phyloP scores from a whole-genome alignment of 1,140 invertebrate genomes.

The Macrotrachela quadricornifera region DNA sequence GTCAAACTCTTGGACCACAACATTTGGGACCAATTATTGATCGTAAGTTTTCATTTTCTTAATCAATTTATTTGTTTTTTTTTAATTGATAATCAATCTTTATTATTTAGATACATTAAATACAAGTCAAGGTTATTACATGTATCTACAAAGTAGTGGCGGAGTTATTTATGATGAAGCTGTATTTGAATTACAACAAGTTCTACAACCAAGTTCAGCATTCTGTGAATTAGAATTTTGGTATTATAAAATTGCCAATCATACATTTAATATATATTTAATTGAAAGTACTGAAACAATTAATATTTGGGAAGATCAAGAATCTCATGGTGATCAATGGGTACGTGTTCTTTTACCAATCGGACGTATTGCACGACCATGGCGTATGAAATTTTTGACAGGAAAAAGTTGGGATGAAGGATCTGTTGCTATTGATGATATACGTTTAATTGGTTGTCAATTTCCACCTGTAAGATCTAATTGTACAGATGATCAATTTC shows the following conservation, averaged over 20 bases:
- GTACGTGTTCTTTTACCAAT: conserved; percentile 41
- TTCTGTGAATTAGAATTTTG: conserved; percentile 34
- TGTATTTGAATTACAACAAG: neutral
- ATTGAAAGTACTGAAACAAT: no score
- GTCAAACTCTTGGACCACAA: conserved; percentile 4
- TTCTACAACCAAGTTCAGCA: neutral
- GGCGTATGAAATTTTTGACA: conserved; percentile 30
- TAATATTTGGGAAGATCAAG: neutral
- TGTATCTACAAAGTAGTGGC: no score
- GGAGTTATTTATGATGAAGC: neutral
- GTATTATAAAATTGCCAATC: conserved; percentile 46
- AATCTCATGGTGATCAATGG: conserved; percentile 46
- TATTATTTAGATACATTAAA: no score
- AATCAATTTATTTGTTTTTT: no score
- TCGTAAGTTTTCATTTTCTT: no score
- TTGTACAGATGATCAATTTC: conserved; percentile 16
- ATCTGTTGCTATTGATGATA: conserved; percentile 25
- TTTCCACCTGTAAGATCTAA: conserved; percentile 15
- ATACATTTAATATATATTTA: neutral
- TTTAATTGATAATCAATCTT: no score
- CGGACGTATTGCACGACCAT: conserved; percentile 36
- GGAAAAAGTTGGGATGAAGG: conserved; percentile 12
- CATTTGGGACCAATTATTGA: conserved; percentile 2
- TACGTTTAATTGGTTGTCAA: conserved; percentile 23
- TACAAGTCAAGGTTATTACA: no score